Conservation (phyloP, 1,140 invertebrate genomes). For the Neuroterus valhalla region DNA sequence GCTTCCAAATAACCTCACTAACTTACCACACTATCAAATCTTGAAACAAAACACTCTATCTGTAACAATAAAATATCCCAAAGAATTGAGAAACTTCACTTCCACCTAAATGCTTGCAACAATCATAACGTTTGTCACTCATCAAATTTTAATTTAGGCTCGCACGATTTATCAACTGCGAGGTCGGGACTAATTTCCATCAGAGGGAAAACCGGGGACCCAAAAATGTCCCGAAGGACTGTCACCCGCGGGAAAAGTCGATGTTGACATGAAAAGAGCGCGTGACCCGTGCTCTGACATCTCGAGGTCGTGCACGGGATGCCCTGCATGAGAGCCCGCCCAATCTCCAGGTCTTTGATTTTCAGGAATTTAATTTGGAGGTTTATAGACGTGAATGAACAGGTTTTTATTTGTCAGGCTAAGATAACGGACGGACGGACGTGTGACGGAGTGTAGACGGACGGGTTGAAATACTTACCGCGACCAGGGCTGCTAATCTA, state of each 20-base stretch:
- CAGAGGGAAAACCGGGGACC: not conserved
- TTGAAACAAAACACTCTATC: too few species aligned
- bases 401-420: not conserved
- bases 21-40: too few species aligned
- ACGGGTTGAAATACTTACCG: constrained; percentile 79
- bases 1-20: too few species aligned
- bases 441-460: not conserved
- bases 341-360: not conserved
- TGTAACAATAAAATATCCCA: too few species aligned
- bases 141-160: not conserved
- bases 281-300: constrained; percentile 7
- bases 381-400: not conserved
- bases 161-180: not conserved
- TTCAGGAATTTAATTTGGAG: not conserved
- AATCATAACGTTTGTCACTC: too few species aligned
- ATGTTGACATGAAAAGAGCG: constrained; percentile 23
- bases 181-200: not conserved
- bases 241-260: not conserved
- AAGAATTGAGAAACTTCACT: too few species aligned
- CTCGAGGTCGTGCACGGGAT: constrained; percentile 14
- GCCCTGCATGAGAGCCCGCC: not conserved
- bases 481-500: constrained; percentile 96
- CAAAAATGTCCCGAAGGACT: not conserved
- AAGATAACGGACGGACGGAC: not conserved
- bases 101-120: too few species aligned